Base-by-base conservation (phyloP, 2,797 vertebrate species). In the Alcedo atthis region DNA sequence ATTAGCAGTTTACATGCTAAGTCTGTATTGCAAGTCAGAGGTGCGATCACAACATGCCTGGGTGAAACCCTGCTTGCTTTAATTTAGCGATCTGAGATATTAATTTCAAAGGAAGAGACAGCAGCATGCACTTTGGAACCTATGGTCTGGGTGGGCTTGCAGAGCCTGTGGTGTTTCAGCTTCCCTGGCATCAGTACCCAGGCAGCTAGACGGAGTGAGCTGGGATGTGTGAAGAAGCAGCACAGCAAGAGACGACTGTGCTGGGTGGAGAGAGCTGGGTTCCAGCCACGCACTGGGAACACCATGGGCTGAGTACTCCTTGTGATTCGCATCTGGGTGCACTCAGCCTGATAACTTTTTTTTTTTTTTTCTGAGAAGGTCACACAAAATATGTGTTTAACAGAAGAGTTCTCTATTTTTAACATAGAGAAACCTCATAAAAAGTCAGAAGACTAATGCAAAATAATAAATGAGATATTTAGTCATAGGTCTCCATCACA, bases 81-180 rank as follows among this genome's bases (percentile, higher is more conserved):
- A 87, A 95, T 94, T 95, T 94, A 94, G 89, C 10, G 89, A 95
- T 87, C 91, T 95, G 94, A 95, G 93, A 95, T 95, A 96, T 95
- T 95, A 95, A 95, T 96, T 95, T 93, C 18, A 54, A 87, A 93
- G 81, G 86, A 71, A 83, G 62, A 95, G 87, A 89, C 84, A 90
- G 90, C 87, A 77, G 30, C 9, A 18, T 87, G 92, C 95, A 93
- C 93, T 94, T 93, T 85, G 87, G 84, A 87, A 87, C 90, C 95
- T 40, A 6, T 85, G 93, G 92, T 94, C 93, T 87, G 91, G 92
- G 93, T 95, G 95, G 90, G 93, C 87, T 87, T 49, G 79, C 66
- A 53, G 70, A 83, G 91, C 85, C 87, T 70, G 82, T 4, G 21
- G 91, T 83, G 92, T 71, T 94, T 92, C 94, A 77, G 85, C 80